Evolutionary conservation across 2,797 vertebrate genomes (phyloP).

Genomic region (Mormyrops boulengeri): DNA sequence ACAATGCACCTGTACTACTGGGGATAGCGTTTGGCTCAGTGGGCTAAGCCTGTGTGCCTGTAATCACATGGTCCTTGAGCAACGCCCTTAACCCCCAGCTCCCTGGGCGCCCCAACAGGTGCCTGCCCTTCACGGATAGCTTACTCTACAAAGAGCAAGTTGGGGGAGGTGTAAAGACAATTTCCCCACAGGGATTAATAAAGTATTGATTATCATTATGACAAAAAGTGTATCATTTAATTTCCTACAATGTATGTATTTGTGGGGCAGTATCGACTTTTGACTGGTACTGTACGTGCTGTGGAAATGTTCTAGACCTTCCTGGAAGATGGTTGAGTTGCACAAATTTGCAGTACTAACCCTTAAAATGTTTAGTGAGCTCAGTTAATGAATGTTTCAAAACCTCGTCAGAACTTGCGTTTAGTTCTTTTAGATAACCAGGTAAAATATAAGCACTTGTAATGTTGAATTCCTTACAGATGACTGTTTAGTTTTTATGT

Average conservation of each 20-base stretch:
- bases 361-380: conserved; percentile 51
- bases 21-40: too few relatives aligned
- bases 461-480: neutral
- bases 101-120: too few relatives aligned
- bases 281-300: conserved; percentile 5
- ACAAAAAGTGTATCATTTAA: neutral
- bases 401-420: neutral
- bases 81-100: too few relatives aligned
- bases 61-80: too few relatives aligned
- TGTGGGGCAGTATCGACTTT: neutral
- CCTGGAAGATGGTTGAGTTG: neutral
- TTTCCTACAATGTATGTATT: neutral
- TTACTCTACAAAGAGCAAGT: too few relatives aligned
- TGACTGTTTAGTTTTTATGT: neutral
- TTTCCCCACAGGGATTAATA: too few relatives aligned
- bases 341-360: conserved; percentile 50
- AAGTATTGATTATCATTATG: too few relatives aligned
- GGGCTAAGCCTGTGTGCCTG: too few relatives aligned
- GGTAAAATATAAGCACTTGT: neutral
- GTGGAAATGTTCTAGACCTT: neutral
- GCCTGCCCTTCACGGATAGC: too few relatives aligned
- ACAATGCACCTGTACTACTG: neutral
- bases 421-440: neutral
- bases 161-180: too few relatives aligned
- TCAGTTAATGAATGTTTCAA: conserved; percentile 9